Percentiles rank a stretch among this genome's conserved stretches.
phyloP scores from a whole-genome alignment of 2,888 invertebrate genomes.

The Spatulosminthurus flaviceps region DNA sequence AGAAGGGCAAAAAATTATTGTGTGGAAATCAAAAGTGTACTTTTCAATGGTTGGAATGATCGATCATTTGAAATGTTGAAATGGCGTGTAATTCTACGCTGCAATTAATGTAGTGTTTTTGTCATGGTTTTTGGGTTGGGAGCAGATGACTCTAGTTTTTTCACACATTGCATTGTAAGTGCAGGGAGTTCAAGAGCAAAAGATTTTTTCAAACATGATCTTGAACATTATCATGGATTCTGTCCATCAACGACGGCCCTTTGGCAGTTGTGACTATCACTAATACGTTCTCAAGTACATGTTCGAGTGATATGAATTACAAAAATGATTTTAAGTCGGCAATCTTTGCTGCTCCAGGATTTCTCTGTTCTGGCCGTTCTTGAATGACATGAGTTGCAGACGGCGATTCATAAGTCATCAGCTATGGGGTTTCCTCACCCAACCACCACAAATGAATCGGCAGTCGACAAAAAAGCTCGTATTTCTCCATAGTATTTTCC shows the following conservation, averaged over 20 bases:
- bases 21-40: neutral
- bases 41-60: neutral
- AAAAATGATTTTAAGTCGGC: conserved; percentile 11
- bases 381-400: conserved; percentile 29
- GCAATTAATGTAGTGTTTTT: neutral
- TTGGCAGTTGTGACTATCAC: neutral
- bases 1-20: too few relatives aligned
- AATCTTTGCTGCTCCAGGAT: neutral
- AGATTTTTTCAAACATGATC: neutral
- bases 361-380: neutral
- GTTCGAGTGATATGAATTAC: neutral
- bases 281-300: conserved; percentile 18
- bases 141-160: neutral
- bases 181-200: neutral
- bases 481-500: conserved; percentile 10
- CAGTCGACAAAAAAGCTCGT: conserved; percentile 23
- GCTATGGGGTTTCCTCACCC: neutral
- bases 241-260: neutral
- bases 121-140: neutral
- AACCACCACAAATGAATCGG: neutral
- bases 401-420: conserved; percentile 19
- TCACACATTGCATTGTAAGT: neutral
- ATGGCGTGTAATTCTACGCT: conserved; percentile 13
- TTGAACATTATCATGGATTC: neutral
- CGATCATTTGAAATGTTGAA: conserved; percentile 5